Base-by-base conservation (phyloP, 2,888 invertebrate genomes). In the Parasteatoda lunata region DNA sequence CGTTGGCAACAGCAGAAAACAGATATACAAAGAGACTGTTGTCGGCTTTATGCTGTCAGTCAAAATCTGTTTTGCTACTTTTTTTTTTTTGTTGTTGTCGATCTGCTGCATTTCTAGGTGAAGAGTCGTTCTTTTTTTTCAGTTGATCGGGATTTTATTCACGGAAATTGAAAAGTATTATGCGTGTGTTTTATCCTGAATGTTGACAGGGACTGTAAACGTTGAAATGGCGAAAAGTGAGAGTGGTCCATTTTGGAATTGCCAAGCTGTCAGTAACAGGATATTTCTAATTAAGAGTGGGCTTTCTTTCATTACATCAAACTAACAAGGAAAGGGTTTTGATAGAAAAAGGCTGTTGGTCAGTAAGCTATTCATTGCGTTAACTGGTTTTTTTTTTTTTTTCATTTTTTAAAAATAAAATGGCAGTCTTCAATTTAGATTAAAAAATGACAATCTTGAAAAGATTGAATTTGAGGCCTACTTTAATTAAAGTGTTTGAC, bases 251-350 rank as follows among this genome's bases (percentile, higher is more conserved):
- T 59, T 59, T 59, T 59, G 11, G 9, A n/a, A 59, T 59, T 59
- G 8, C 59, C n/a, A 8, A 59, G 59, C 80, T 80, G 80, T 80
- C 80, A 80, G 51, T 65, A 80, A 65, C 72, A 80, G 71, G 80
- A 80, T 80, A 72, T 80, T 80, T 71, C 47, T 80, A 80, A 80
- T 80, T 80, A 80, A 49, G 11, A 64, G 59, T 59, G 11, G 3
- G 9, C 8, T 59, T 59, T 59, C n/a, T n/a, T 59, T 9, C 59
- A 59, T 8, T 59, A 13, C 59, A 59, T 30, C 30, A 30, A 30
- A 30, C 30, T 30, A 30, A 30, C 30, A 30, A 30, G 30, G 30
- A 30, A 30, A 30, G 30, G 30, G 59, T 8, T 59, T 59, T 59
- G 59, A 59, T 0, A 7, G n/a, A n/a, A n/a, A 59, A 30, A 7